phyloP scores from a whole-genome alignment of 2,888 invertebrate genomes.

The Caenorhabditis becei region DNA sequence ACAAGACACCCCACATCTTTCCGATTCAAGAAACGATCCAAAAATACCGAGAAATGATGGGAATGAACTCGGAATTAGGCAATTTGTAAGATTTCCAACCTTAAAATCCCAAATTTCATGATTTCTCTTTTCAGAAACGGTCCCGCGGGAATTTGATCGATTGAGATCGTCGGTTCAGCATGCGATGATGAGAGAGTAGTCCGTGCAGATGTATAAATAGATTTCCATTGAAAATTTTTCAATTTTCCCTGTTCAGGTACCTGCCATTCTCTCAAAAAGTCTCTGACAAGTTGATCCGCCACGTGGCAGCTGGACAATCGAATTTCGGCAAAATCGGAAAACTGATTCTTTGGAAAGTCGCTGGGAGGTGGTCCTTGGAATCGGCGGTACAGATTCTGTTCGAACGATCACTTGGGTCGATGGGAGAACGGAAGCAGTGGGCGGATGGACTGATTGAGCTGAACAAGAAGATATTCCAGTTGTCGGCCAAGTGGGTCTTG shows the following conservation, averaged over 20 bases:
- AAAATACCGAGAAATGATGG: slow-evolving; percentile 83
- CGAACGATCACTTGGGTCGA: slow-evolving; percentile 90
- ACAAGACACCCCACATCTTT: slow-evolving; percentile 84
- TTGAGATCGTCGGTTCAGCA: slow-evolving; percentile 92
- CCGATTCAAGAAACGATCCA: slow-evolving; percentile 84
- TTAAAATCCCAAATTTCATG: no score
- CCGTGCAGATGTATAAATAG: slow-evolving; percentile 87
- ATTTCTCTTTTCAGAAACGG: slow-evolving; percentile 87
- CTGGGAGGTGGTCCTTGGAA: slow-evolving; percentile 89
- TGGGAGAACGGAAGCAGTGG: slow-evolving; percentile 85
- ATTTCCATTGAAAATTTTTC: no score
- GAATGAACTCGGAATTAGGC: slow-evolving; percentile 84
- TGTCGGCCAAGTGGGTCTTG: slow-evolving; percentile 68
- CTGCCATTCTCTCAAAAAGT: slow-evolving; percentile 82
- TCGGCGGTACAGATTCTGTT: slow-evolving; percentile 93
- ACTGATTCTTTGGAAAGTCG: slow-evolving; percentile 71
- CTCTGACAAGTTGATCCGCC: slow-evolving; percentile 86
- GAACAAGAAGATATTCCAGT: slow-evolving; percentile 81
- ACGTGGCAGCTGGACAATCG: slow-evolving; percentile 81
- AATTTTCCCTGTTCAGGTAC: no score
- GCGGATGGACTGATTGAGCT: slow-evolving; percentile 91
- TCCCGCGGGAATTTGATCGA: slow-evolving; percentile 91
- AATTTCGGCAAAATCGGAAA: slow-evolving; percentile 67
- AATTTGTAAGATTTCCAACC: slow-evolving; percentile 83
- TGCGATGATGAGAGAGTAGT: slow-evolving; percentile 90